phyloP scores from a whole-genome alignment of 2,113 vertebrate species.

The Trematocara nigrifrons region DNA sequence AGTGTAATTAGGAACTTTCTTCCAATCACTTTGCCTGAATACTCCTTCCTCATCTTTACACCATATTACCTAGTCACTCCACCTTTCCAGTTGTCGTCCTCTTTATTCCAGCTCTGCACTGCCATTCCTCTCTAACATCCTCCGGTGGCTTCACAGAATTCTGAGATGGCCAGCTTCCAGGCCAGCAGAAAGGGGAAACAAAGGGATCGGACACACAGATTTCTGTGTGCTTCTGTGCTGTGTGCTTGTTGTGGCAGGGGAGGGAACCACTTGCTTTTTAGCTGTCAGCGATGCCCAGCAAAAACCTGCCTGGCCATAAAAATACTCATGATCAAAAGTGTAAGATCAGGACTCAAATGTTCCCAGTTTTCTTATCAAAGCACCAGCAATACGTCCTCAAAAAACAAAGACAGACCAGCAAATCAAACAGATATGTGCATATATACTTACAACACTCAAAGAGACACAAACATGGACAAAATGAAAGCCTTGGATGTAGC shows the following conservation, averaged over 20 bases:
- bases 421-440: not conserved
- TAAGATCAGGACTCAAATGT: slow-evolving; percentile 8
- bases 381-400: not conserved
- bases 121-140: not conserved
- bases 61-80: not conserved
- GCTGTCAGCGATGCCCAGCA: slow-evolving; percentile 26
- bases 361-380: not conserved
- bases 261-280: slow-evolving; percentile 30
- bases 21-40: not conserved
- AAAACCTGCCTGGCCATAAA: slow-evolving; percentile 14
- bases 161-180: slow-evolving; percentile 9
- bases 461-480: not conserved
- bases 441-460: not conserved
- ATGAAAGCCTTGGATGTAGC: slow-evolving; percentile 1
- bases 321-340: slow-evolving; percentile 11
- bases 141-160: slow-evolving; percentile 21
- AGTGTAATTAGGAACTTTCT: slow-evolving; percentile 24
- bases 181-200: not conserved
- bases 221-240: not conserved
- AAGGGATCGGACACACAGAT: slow-evolving; percentile 12
- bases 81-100: not conserved
- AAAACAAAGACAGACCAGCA: not conserved
- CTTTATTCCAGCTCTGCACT: not conserved
- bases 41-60: not conserved
- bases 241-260: not conserved